These are phyloP conservation scores for Malurus elegans DNA, from an alignment of 2,113 vertebrate species.

Conservation along the genomic window DNA sequence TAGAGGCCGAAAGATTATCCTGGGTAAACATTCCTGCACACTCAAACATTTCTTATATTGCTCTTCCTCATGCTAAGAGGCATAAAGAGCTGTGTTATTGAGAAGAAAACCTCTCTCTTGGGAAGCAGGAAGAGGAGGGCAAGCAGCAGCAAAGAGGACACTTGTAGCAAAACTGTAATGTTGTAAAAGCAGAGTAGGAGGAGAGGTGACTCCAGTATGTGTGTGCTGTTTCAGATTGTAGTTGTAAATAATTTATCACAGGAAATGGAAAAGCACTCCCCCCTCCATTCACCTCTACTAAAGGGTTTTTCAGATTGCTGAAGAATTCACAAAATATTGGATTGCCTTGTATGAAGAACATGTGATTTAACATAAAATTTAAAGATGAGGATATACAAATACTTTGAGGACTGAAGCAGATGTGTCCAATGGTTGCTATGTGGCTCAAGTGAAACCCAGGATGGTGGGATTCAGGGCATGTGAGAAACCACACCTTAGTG, in stretches of 20 bases:
- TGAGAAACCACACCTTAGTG: background rate
- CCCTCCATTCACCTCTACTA: background rate
- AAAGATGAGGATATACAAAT: background rate
- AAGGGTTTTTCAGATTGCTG: background rate
- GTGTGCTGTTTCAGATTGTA: background rate
- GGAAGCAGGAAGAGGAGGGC: background rate
- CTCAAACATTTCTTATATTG: background rate
- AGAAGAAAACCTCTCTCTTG: background rate
- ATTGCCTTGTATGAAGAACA: background rate
- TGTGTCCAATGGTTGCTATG: background rate
- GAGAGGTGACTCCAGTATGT: background rate
- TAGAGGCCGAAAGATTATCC: background rate
- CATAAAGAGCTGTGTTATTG: background rate
- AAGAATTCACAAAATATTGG: background rate
- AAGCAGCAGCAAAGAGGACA: background rate
- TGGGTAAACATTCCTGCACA: background rate
- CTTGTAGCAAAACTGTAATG: background rate
- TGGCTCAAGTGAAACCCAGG: background rate
- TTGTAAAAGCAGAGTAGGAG: background rate
- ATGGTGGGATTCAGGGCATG: fast-evolving
- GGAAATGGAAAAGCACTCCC: background rate
- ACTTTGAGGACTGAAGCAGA: background rate
- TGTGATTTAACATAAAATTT: background rate
- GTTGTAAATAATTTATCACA: background rate
- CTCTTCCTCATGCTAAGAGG: background rate